These are phyloP conservation scores for Ernsta delagoae DNA, from an alignment of 2,888 invertebrate genomes.

Conservation along the genomic window DNA sequence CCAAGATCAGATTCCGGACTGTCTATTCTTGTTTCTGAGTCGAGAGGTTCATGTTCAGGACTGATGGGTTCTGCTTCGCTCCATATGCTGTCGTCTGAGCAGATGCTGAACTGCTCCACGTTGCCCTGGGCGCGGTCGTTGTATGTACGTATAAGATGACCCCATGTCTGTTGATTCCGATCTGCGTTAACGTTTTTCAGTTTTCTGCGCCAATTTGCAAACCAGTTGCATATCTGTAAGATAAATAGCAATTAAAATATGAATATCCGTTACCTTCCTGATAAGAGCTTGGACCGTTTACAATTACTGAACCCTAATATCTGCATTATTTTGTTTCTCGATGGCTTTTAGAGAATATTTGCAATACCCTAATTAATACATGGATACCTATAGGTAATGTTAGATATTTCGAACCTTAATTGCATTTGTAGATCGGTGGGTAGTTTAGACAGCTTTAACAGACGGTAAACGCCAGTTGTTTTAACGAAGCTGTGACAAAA, in stretches of 20 bases:
- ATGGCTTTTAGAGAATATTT: no score
- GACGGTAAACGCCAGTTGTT: slow-evolving; percentile 46
- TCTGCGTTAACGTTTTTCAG: slow-evolving; percentile 90
- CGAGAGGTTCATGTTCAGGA: slow-evolving; percentile 55
- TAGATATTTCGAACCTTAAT: no score
- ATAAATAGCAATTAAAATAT: not conserved
- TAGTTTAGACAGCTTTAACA: slow-evolving; percentile 23
- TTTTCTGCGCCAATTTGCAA: slow-evolving; percentile 93
- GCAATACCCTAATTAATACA: no score
- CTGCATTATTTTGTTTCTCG: no score
- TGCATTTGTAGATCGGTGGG: not conserved
- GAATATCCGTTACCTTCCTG: no score
- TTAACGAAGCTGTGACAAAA: slow-evolving; percentile 76
- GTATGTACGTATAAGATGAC: slow-evolving; percentile 89
- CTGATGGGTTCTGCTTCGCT: slow-evolving; percentile 85
- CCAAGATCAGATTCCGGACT: slow-evolving; percentile 56
- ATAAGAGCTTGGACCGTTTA: no score
- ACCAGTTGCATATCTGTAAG: slow-evolving; percentile 91
- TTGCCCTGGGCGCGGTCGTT: slow-evolving; percentile 91
- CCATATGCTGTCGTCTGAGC: slow-evolving; percentile 92
- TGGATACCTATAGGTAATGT: no score
- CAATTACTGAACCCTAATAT: no score
- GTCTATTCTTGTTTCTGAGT: slow-evolving; percentile 58
- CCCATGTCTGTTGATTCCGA: slow-evolving; percentile 89
- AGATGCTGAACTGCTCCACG: slow-evolving; percentile 92